These are phyloP conservation scores for Melopsittacus undulatus DNA, from an alignment of 2,797 vertebrate species.

Conservation along the genomic window DNA sequence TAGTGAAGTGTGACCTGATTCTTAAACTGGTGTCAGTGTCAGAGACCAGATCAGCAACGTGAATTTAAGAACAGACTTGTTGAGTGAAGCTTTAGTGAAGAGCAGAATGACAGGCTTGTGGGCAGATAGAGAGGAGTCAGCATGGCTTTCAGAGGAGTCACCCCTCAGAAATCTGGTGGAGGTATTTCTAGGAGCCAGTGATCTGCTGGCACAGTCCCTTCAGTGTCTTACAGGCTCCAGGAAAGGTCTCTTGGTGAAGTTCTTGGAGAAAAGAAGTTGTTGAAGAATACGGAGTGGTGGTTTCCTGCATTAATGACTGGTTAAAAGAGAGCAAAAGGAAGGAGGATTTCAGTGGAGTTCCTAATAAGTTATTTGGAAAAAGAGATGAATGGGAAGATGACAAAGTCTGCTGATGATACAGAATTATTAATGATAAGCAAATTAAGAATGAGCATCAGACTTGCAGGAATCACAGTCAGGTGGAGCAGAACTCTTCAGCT, in stretches of 20 bases:
- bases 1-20: neutral
- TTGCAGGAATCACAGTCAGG: neutral
- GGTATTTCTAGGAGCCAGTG: neutral
- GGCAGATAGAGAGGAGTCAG: neutral
- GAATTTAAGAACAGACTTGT: neutral
- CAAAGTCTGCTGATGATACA: neutral
- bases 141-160: neutral
- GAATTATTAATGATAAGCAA: conserved; percentile 4
- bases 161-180: neutral
- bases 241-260: neutral
- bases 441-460: neutral
- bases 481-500: neutral
- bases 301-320: neutral
- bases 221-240: neutral
- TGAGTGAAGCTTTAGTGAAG: neutral
- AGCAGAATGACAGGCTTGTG: neutral
- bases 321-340: neutral
- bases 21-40: neutral
- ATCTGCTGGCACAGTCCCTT: neutral
- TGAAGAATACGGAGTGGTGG: neutral
- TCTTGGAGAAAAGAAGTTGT: neutral
- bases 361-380: neutral
- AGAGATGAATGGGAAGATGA: neutral
- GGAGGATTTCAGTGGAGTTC: neutral
- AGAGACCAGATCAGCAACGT: neutral